These are phyloP conservation scores for Oryzias celebensis DNA, from an alignment of 2,113 vertebrate species.

Conservation along the genomic window DNA sequence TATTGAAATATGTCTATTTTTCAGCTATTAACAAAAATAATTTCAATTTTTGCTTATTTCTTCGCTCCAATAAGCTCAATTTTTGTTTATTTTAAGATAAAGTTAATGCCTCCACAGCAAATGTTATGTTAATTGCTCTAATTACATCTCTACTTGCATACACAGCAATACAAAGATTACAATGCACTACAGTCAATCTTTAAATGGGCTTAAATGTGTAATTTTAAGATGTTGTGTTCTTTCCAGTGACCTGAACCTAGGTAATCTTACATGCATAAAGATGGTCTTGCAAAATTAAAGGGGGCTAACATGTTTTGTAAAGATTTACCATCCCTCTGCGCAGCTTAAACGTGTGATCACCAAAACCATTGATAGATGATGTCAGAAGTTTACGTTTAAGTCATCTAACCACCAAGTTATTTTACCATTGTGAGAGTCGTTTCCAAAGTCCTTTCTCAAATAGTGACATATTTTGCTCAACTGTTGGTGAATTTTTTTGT, in stretches of 20 bases:
- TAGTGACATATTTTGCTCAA: not conserved
- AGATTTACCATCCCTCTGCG: not conserved
- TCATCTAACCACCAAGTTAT: conserved; percentile 2
- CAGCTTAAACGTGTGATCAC: conserved; percentile 5
- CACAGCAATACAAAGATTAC: no score
- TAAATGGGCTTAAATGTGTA: no score
- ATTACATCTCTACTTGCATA: no score
- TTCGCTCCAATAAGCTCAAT: no score
- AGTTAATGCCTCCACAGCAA: no score
- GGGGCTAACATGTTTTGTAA: not conserved
- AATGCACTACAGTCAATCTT: no score
- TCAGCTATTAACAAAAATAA: not conserved
- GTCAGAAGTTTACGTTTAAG: conserved; percentile 18
- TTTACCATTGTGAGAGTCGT: not conserved
- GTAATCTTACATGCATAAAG: no score
- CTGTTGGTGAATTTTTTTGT: not conserved
- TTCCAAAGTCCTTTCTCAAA: not conserved
- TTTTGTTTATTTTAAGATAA: no score
- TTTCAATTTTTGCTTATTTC: no score
- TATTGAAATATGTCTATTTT: conserved; percentile 43
- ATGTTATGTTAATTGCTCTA: no score
- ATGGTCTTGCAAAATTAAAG: not conserved
- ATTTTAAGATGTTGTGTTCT: no score
- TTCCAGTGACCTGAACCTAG: no score
- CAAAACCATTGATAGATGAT: conserved; percentile 18